Evolutionary conservation across 2,113 vertebrate species (phyloP), one percentile per base, ranked within the genome.

Genomic region (Corydoras maculifer): DNA sequence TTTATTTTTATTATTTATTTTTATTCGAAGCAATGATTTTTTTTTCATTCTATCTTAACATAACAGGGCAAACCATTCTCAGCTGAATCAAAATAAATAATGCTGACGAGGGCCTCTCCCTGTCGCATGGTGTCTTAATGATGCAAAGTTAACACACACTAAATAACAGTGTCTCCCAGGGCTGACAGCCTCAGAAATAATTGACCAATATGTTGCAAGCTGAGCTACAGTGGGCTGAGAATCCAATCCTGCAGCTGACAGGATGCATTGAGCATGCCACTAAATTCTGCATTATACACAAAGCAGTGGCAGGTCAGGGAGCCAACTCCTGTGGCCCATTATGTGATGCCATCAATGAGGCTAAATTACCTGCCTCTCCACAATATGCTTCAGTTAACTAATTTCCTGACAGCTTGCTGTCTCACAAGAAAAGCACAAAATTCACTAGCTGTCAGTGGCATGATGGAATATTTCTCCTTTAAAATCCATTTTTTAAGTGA

Each of bases 151-250:
- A 90, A 90, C 88, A 88, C 86, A 85, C 79, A 87, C 88, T 90
- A 90, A 91, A 90, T 91, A 91, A 90, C 82, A 86, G 87, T 77
- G 84, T 84, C 88, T 88, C 81, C 84, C 81, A 70, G 78, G 81
- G 80, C 80, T 88, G 88, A 90, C 88, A 89, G 88, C 86, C 80
- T 90, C 85, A 89, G 86, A 90, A 91, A 89, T 90, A 91, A 91
- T 91, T 91, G 90, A 91, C 88, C 89, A 88, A 85, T 85, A 70
- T 83, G 88, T 87, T 90, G 85, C 86, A 78, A 84, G 89, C 87
- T 80, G 86, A 88, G 87, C 88, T 84, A 80, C 87, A 84, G 84
- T 79, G 85, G 86, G 86, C 83, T 86, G 85, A 90, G 87, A 89
- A 90, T 90, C 88, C 89, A 90, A 89, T 88, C 87, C 85, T 80